Conservation (phyloP, 1,140 invertebrate genomes). For the Mactra quadrangularis region DNA sequence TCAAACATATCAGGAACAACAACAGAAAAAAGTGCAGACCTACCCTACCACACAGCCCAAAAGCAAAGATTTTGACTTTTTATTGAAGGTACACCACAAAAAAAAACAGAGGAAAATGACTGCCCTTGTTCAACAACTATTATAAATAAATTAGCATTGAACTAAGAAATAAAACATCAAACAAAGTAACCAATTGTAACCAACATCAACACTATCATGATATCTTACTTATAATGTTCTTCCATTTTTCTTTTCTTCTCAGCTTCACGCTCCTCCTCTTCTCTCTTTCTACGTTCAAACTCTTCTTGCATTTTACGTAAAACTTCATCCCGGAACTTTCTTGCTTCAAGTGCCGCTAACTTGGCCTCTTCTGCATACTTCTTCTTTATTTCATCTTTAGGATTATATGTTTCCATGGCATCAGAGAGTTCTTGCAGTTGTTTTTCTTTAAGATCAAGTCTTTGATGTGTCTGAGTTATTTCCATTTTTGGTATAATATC, state of each 20-base stretch:
- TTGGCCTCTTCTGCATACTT: slow-evolving; percentile 78
- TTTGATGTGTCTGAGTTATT: slow-evolving; percentile 73
- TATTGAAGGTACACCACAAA: too few species aligned
- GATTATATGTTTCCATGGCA: slow-evolving; percentile 78
- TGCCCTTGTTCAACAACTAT: too few species aligned
- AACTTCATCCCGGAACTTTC: slow-evolving; percentile 71
- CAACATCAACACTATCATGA: too few species aligned
- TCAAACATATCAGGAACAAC: too few species aligned
- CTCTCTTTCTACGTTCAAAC: slow-evolving; percentile 73
- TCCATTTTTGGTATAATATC: slow-evolving; percentile 75
- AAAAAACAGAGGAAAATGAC: too few species aligned
- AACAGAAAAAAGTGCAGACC: too few species aligned
- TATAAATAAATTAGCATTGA: too few species aligned
- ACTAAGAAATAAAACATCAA: too few species aligned
- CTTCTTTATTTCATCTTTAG: slow-evolving; percentile 75
- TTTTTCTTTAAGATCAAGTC: slow-evolving; percentile 80
- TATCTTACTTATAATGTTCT: slow-evolving; percentile 75
- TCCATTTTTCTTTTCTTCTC: slow-evolving; percentile 76
- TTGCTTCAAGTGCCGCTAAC: slow-evolving; percentile 70
- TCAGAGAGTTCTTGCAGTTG: slow-evolving; percentile 80
- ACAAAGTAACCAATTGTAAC: too few species aligned
- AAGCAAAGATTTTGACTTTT: too few species aligned
- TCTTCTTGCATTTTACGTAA: slow-evolving; percentile 77
- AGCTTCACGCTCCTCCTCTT: slow-evolving; percentile 73
- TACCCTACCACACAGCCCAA: too few species aligned